Conservation (phyloP, 2,113 vertebrate species). For the Clupea harengus region DNA sequence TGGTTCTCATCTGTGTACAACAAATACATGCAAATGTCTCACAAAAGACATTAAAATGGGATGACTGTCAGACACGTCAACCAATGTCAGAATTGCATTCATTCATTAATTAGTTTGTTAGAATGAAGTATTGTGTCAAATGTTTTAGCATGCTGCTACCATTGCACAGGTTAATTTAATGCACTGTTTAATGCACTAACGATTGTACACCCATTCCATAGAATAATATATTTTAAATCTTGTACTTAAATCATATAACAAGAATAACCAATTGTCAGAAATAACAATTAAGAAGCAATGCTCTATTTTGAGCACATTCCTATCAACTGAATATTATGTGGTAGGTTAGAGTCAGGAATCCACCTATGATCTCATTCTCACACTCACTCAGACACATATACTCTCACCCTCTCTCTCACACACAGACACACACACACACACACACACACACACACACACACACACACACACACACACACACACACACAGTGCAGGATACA, state of each 20-base stretch:
- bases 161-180: no score
- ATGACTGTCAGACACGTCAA: not conserved
- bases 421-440: no score
- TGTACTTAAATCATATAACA: no score
- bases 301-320: not conserved
- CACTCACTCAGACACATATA: not conserved
- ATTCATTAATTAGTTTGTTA: not conserved
- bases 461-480: not conserved
- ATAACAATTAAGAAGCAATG: not conserved
- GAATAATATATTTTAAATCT: not conserved
- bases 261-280: not conserved
- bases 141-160: no score
- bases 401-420: no score
- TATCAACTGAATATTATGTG: not conserved
- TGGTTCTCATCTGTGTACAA: not conserved
- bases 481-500: conserved; percentile 76
- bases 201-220: no score
- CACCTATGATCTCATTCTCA: not conserved
- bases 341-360: not conserved
- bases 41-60: not conserved
- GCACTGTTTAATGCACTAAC: no score
- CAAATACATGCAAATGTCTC: not conserved
- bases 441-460: not conserved
- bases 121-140: not conserved
- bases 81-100: not conserved